A percentile compares a stretch with the other conserved stretches of the same genome.
These are phyloP conservation scores for Folsomia manolachei DNA, from an alignment of 2,888 invertebrate genomes.

Conservation along the genomic window DNA sequence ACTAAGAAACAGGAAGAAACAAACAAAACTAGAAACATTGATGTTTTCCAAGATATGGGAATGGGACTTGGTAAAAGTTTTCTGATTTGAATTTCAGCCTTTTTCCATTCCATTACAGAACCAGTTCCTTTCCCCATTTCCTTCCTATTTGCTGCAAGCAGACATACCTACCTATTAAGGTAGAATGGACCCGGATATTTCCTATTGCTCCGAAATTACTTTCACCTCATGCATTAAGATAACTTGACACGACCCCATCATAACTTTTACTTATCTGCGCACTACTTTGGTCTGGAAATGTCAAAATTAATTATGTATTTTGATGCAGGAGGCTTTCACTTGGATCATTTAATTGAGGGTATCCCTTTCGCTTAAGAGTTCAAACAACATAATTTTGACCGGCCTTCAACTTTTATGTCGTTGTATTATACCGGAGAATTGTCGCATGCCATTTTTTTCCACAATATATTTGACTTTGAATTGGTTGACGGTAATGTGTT, in stretches of 20 bases:
- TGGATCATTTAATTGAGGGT: neutral
- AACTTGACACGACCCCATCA: neutral
- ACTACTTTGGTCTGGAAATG: neutral
- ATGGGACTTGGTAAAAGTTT: neutral
- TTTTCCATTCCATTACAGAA: neutral
- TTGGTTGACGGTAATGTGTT: neutral
- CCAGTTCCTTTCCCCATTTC: neutral
- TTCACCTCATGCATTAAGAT: conserved; percentile 1
- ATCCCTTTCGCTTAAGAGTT: too few species aligned
- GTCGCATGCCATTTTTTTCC: neutral
- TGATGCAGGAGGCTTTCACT: neutral
- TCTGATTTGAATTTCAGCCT: neutral
- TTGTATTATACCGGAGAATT: too few species aligned
- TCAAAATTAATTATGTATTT: conserved; percentile 8
- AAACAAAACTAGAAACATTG: neutral
- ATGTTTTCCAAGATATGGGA: neutral
- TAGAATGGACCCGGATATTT: neutral
- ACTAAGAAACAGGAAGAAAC: neutral
- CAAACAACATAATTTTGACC: too few species aligned
- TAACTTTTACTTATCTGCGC: neutral
- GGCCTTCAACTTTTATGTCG: neutral
- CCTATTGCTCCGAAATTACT: neutral
- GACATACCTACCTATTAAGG: too few species aligned
- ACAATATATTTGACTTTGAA: neutral
- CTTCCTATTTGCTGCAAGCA: neutral